Percentiles rank a stretch among this genome's conserved stretches.
Evolutionary conservation across 2,888 invertebrate species (phyloP).

Genomic region (Nomada ferruginata): DNA sequence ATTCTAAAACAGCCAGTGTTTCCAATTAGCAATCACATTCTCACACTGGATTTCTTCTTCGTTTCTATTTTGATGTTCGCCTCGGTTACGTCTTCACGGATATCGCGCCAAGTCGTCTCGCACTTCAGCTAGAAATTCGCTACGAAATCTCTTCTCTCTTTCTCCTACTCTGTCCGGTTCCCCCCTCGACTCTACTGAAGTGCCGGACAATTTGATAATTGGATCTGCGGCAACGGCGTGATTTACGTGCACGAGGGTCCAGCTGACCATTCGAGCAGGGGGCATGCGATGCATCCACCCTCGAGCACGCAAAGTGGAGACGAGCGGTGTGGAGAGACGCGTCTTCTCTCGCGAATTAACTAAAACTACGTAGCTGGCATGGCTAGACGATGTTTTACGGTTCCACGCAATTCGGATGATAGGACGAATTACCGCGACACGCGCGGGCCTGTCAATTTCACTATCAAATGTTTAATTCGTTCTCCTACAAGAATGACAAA

Average conservation of each 20-base stretch:
- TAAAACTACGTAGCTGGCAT: constrained; percentile 66
- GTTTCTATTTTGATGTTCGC: constrained; percentile 11
- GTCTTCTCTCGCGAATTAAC: constrained; percentile 74
- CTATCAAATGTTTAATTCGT: too few species aligned
- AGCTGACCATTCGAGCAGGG: constrained; percentile 74
- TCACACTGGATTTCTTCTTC: background rate
- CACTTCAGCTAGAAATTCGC: constrained; percentile 14
- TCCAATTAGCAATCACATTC: background rate
- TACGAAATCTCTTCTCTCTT: constrained; percentile 41
- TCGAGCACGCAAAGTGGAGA: constrained; percentile 53
- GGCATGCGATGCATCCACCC: constrained; percentile 60
- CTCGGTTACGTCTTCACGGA: constrained; percentile 14
- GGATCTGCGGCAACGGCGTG: constrained; percentile 80
- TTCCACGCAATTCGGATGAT: constrained; percentile 56
- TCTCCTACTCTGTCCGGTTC: constrained; percentile 44
- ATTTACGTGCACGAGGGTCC: constrained; percentile 80
- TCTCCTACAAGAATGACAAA: too few species aligned
- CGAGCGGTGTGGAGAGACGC: constrained; percentile 52
- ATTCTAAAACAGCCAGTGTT: background rate
- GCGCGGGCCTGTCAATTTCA: background rate
- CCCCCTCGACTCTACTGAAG: constrained; percentile 69
- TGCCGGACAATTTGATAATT: constrained; percentile 83
- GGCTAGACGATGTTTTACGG: constrained; percentile 77
- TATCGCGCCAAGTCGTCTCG: background rate
- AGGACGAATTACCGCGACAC: constrained; percentile 45